phyloP scores from a whole-genome alignment of 1,140 invertebrate genomes.

The Hylyphantes graminicola region DNA sequence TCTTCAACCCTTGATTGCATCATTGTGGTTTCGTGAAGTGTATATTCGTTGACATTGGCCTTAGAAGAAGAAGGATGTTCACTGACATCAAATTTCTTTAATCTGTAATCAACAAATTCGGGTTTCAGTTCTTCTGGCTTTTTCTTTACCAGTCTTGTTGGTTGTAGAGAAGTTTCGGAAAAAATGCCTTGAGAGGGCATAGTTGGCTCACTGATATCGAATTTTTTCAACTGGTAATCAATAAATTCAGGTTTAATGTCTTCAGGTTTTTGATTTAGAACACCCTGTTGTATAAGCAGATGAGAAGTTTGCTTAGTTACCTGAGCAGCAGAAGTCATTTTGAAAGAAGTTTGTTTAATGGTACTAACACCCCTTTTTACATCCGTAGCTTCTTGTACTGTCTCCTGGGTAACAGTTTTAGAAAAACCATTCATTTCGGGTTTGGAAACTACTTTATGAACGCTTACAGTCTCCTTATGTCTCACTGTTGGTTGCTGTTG shows the following conservation, averaged over 20 bases:
- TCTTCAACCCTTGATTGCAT: conserved; percentile 28
- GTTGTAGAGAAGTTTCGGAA: conserved; percentile 25
- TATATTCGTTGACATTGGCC: conserved; percentile 31
- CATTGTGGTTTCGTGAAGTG: conserved; percentile 31
- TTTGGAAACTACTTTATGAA: conserved; percentile 24
- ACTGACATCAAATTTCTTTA: conserved; percentile 19
- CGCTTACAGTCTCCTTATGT: conserved; percentile 1
- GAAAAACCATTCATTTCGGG: neutral
- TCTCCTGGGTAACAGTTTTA: neutral
- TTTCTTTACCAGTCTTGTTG: conserved; percentile 32
- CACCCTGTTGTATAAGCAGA: too few relatives aligned
- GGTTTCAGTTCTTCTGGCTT: conserved; percentile 43
- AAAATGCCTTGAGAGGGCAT: neutral
- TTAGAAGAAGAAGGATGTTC: conserved; percentile 26
- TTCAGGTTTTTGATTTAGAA: conserved; percentile 23
- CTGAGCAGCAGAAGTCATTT: too few relatives aligned
- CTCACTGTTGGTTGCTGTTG: conserved; percentile 5
- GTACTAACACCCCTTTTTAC: neutral
- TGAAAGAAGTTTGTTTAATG: too few relatives aligned
- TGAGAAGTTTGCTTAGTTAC: too few relatives aligned
- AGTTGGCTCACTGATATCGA: conserved; percentile 12
- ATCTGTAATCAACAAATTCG: conserved; percentile 44
- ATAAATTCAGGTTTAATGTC: conserved; percentile 53
- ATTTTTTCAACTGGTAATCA: conserved; percentile 40
- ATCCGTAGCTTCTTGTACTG: neutral